Base-by-base conservation (phyloP, 2,113 vertebrate species). In the Mesocricetus auratus region DNA sequence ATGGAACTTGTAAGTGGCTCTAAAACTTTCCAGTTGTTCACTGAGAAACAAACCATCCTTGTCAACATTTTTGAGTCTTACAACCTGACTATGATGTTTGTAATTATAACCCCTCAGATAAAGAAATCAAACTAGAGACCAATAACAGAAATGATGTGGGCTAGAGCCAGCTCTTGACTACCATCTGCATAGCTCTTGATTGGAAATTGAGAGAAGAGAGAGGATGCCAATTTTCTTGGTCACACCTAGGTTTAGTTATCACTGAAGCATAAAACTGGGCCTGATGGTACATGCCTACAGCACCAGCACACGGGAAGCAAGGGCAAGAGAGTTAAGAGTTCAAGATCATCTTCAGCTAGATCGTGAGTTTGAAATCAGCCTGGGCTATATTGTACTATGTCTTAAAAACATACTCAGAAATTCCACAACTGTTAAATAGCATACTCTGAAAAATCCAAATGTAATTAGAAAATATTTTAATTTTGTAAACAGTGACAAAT, bases 381-480 rank as follows among this genome's bases (percentile, higher is more conserved):
- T 88, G 36, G 26, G 22, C 33, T 71, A 39, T 69, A 87, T n/a
- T 50, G 33, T 50, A 53, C 21, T 31, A 16, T 85, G 29, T 69
- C 45, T 53, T 69, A 69, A 53, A 17, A 64, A 26, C 58, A 86
- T 69, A 68, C 36, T 36, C 60, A 68, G 58, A 74, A 91, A 87
- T 79, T 45, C 2, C n/a, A 79, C n/a, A 91, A 26, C 47, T 71
- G 91, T 74, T 68, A 75, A 64, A 36, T 0, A 33, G 7, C 1
- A 39, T 24, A 60, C 24, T 83, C 22, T 64, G 64, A 74, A 74
- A 47, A 74, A 74, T 47, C 77, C 6, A 58, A 53, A 73, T 16
- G 58, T 58, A 93, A 78, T 50, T 77, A 42, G 69, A 85, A 89
- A 89, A 83, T 39, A 60, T 89, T 89, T 85, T 74, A 68, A 92